Evolutionary conservation across 2,888 invertebrate species (phyloP), one percentile per base, ranked within the genome.

Genomic region (Theretra japonica): DNA sequence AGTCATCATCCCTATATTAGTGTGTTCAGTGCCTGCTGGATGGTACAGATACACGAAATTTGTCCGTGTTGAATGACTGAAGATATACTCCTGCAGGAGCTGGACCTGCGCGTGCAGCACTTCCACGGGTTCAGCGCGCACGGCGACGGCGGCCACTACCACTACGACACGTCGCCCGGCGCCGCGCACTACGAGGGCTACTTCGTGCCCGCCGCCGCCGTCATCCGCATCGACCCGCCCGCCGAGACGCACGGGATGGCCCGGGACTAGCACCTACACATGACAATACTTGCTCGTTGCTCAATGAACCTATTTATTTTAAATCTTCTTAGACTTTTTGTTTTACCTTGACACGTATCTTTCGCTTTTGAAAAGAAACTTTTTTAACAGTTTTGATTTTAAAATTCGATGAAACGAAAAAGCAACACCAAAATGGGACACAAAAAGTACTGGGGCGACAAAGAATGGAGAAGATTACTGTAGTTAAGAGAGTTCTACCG

Each of bases 141-240:
- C 87, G 97, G 97, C 73, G 96, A 97, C 94, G 98, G 97, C 78
- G 99, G 99, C 0, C 99, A 99, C 95, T 99, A 99, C 94, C 99
- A 99, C 93, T 97, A 97, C 88, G 99, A 99, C 93, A 97, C 97
- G 11, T 98, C 98, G 48, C 99, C 99, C 0, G 96, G 96, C 11
- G 95, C 88, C n/a, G 98, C 96, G 15, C 97, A 97, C 86, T 99
- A 99, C 93, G 95, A 97, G 84, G 99, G 97, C 0, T 99, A 98
- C 94, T 98, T 99, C 88, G 96, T 96, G 83, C 91, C 97, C 59
- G 98, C 97, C 3, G 96, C 95, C 86, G 95, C 93, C 88, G 95
- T 98, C 73, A 93, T 97, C 75, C 95, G 98, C 73, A 91, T 98
- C 62, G 98, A 98, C 93, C 95, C 95, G 79, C 98, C 98, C 0